Percentiles rank a stretch among this genome's conserved stretches.
Evolutionary conservation across 2,113 vertebrate genomes (phyloP).

Genomic region (Chaenocephalus aceratus): DNA sequence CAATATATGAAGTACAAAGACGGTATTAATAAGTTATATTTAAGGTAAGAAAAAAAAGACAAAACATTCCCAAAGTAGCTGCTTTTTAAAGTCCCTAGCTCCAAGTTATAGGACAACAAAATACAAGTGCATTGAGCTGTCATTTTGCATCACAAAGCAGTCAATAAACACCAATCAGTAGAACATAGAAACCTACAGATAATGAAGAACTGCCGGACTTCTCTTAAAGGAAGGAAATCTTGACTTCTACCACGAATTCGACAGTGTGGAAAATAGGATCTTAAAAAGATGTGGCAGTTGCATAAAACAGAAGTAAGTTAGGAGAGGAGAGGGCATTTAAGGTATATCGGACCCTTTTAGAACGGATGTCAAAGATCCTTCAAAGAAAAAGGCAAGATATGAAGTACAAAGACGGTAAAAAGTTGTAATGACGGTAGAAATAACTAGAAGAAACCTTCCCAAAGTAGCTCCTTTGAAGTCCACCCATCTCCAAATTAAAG

Average conservation of each 20-base stretch:
- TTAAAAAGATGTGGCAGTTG: neutral
- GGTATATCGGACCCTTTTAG: neutral
- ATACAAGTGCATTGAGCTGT: no score
- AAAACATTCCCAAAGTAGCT: neutral
- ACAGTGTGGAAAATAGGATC: conserved; percentile 33
- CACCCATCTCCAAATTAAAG: neutral
- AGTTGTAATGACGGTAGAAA: neutral
- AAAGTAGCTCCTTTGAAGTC: neutral
- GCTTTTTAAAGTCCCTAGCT: neutral
- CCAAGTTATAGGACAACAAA: neutral
- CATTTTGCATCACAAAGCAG: neutral
- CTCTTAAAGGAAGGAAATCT: no score
- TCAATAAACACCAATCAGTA: neutral
- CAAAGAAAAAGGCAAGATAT: neutral
- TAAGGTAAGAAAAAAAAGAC: neutral
- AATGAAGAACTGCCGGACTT: neutral
- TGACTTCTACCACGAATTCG: neutral
- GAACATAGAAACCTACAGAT: neutral
- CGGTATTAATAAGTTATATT: neutral
- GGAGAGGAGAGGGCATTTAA: neutral
- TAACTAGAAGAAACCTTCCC: neutral
- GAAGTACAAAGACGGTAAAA: neutral
- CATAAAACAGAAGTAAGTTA: neutral
- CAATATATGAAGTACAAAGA: neutral
- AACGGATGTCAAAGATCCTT: neutral